phyloP scores from a whole-genome alignment of 2,797 vertebrate genomes.

The Myotis findleyi region DNA sequence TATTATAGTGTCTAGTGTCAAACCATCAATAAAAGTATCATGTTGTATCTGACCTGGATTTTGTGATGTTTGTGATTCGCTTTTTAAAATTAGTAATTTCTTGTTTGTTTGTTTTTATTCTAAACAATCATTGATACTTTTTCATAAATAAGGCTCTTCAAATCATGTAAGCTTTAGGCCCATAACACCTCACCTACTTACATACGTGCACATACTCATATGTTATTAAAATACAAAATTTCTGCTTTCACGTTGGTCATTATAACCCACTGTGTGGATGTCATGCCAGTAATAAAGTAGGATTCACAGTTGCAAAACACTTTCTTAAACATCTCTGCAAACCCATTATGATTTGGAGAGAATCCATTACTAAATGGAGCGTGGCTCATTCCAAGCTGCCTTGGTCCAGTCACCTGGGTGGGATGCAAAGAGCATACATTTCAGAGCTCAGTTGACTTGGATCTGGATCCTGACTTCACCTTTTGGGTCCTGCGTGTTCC shows the following conservation, averaged over 20 bases:
- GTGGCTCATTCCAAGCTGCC: not conserved
- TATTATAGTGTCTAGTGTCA: not conserved
- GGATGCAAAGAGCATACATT: not conserved
- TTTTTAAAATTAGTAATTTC: slow-evolving; percentile 11
- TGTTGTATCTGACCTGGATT: not conserved
- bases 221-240: not conserved
- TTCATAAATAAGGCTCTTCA: not conserved
- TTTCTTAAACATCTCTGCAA: not conserved
- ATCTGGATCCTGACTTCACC: not conserved
- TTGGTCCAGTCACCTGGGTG: fast-evolving
- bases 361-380: not conserved
- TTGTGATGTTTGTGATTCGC: not conserved
- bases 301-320: not conserved
- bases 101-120: not conserved
- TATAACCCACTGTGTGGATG: not conserved
- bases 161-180: not conserved
- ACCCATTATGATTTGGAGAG: not conserved
- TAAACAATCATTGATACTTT: slow-evolving; percentile 11
- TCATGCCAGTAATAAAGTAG: not conserved
- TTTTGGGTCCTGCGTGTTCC: not conserved
- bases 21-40: slow-evolving; percentile 5
- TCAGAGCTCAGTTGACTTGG: not conserved
- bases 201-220: fast-evolving
- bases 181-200: not conserved
- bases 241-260: not conserved